Conservation (phyloP, 2,888 invertebrate genomes). For the Drosophila birchii region DNA sequence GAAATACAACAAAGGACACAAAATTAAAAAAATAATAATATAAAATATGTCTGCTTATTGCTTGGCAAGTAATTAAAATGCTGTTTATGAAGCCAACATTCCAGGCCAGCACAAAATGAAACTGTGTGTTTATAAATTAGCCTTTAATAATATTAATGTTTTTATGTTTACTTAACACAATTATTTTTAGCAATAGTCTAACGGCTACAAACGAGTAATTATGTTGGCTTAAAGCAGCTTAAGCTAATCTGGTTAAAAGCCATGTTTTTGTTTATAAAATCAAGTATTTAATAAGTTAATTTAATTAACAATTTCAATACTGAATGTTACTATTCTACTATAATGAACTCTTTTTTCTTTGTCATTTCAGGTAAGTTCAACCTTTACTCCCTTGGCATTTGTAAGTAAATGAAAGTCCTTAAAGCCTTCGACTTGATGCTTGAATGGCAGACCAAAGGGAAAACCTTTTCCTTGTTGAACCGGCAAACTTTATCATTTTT, state of each 20-base stretch:
- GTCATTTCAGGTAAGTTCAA: slow-evolving; percentile 29
- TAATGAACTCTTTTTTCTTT: background rate
- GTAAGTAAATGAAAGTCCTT: slow-evolving; percentile 19
- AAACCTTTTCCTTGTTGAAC: slow-evolving; percentile 31
- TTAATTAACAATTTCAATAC: background rate
- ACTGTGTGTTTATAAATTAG: slow-evolving; percentile 5
- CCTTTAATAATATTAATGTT: background rate
- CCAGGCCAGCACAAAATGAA: background rate
- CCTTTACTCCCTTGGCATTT: background rate
- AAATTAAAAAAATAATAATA: background rate
- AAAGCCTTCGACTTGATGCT: slow-evolving; percentile 11
- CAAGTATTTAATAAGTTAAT: background rate
- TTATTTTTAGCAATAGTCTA: background rate
- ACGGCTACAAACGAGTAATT: background rate
- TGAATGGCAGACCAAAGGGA: slow-evolving; percentile 14
- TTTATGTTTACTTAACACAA: slow-evolving; percentile 1
- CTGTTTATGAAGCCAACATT: slow-evolving; percentile 8
- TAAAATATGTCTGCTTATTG: slow-evolving; percentile 5
- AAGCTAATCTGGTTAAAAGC: slow-evolving; percentile 5
- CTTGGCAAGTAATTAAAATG: slow-evolving; percentile 15
- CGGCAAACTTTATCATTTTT: slow-evolving; percentile 61
- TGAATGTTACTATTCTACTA: background rate
- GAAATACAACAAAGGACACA: background rate
- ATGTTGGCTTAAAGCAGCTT: background rate
- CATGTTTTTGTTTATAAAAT: background rate